Percentiles rank a stretch among this genome's conserved stretches.
phyloP scores from a whole-genome alignment of 2,113 vertebrate genomes.

The Litocranius walleri region DNA sequence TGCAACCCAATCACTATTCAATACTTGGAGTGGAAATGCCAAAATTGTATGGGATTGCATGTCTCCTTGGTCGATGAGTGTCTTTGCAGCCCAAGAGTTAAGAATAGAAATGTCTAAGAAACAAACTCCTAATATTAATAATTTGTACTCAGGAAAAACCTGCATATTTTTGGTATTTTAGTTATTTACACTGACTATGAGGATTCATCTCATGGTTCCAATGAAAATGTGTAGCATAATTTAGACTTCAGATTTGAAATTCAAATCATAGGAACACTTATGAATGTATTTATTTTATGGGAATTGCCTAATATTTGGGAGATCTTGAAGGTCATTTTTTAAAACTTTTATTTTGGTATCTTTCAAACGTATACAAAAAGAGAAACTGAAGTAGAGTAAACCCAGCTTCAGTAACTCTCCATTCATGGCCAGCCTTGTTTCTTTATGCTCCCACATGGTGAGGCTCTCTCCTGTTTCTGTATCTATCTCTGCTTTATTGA shows the following conservation, averaged over 20 bases:
- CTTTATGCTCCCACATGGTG: not conserved
- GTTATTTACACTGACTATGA: not conserved
- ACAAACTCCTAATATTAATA: not conserved
- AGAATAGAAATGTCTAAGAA: not conserved
- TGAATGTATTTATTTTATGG: not conserved
- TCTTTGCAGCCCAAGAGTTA: not conserved
- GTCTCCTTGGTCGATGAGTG: fast-evolving
- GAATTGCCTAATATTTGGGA: not conserved
- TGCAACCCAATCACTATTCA: not conserved
- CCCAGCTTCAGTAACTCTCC: not conserved
- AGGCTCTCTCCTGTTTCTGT: not conserved
- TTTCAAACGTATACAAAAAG: not conserved
- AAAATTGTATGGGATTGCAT: not conserved
- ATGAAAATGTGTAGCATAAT: not conserved
- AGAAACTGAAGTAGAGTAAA: not conserved
- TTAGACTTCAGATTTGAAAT: not conserved
- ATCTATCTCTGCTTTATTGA: not conserved
- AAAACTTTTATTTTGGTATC: not conserved
- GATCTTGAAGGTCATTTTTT: not conserved
- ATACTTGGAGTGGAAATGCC: not conserved
- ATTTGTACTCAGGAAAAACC: not conserved
- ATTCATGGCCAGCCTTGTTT: too few species aligned
- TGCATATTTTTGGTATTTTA: not conserved
- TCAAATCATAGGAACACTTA: not conserved
- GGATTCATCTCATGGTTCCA: not conserved